Percentiles rank a stretch among this genome's conserved stretches.
Conservation (phyloP, 2,888 invertebrate species). For the Synergus laeviventris region DNA sequence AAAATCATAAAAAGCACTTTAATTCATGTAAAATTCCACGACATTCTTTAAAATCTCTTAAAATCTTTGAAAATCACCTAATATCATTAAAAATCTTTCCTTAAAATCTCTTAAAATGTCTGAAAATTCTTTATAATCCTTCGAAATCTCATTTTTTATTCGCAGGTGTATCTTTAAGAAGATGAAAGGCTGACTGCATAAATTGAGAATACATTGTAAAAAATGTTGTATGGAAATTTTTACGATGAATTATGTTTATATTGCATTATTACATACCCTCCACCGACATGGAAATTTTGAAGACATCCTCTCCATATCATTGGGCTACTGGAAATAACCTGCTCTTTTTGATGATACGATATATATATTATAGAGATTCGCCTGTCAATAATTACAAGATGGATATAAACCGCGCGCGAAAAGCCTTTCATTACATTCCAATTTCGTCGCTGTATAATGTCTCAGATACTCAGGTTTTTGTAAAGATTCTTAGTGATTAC, state of each 20-base stretch:
- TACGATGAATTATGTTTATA: neutral
- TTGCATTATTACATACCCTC: neutral
- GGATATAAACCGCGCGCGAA: neutral
- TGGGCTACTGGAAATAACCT: neutral
- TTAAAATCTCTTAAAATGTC: too few species aligned
- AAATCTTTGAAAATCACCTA: too few species aligned
- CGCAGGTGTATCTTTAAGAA: too few species aligned
- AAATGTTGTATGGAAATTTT: neutral
- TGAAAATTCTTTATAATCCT: too few species aligned
- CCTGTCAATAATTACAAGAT: conserved; percentile 7
- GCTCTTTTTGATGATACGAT: neutral
- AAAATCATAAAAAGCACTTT: too few species aligned
- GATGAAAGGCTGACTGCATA: too few species aligned
- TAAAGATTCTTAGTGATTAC: conserved; percentile 30
- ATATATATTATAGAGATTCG: neutral
- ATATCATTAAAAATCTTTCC: too few species aligned
- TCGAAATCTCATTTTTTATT: too few species aligned
- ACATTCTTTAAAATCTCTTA: too few species aligned
- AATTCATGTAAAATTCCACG: too few species aligned
- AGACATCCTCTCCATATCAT: neutral
- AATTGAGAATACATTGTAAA: neutral
- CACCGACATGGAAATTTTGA: neutral
- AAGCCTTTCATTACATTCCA: conserved; percentile 32
- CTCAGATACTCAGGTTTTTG: neutral
- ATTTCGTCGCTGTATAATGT: conserved; percentile 16